Evolutionary conservation across 2,888 invertebrate genomes (phyloP).

Genomic region (Anthoptus insignis): DNA sequence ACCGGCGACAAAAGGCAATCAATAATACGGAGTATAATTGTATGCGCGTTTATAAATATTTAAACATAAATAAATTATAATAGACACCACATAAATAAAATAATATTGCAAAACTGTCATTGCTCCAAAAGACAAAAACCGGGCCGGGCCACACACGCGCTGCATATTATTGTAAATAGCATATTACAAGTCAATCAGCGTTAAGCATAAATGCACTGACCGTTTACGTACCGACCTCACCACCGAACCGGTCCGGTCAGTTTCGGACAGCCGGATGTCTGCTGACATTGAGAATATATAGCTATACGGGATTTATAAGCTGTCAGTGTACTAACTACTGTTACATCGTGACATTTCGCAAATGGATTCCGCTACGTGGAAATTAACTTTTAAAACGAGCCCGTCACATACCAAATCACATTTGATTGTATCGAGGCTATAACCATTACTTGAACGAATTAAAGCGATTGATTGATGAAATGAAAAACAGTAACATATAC

Average conservation of each 20-base stretch:
- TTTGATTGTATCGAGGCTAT: neutral
- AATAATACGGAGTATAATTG: no score
- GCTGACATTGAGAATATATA: constrained; percentile 36
- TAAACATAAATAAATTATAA: no score
- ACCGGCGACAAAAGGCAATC: no score
- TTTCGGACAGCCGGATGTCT: constrained; percentile 32
- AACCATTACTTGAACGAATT: neutral
- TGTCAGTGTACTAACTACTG: constrained; percentile 5
- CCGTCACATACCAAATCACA: constrained; percentile 2
- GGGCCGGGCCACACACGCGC: constrained; percentile 4
- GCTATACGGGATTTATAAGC: constrained; percentile 25
- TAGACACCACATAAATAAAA: no score
- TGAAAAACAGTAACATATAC: constrained; percentile 1
- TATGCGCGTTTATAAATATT: no score
- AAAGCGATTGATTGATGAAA: neutral
- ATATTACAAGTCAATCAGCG: constrained; percentile 16
- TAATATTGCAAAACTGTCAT: no score
- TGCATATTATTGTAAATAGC: neutral
- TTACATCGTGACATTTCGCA: constrained; percentile 26
- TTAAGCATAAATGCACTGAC: constrained; percentile 19
- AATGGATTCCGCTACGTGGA: constrained; percentile 13
- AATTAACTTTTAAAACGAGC: constrained; percentile 30
- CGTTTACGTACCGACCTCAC: constrained; percentile 17
- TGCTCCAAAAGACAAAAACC: neutral
- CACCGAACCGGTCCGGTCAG: constrained; percentile 29